A percentile compares a stretch with the other conserved stretches of the same genome.
Evolutionary conservation across 2,797 vertebrate genomes (phyloP).

Genomic region (Heliangelus exortis): DNA sequence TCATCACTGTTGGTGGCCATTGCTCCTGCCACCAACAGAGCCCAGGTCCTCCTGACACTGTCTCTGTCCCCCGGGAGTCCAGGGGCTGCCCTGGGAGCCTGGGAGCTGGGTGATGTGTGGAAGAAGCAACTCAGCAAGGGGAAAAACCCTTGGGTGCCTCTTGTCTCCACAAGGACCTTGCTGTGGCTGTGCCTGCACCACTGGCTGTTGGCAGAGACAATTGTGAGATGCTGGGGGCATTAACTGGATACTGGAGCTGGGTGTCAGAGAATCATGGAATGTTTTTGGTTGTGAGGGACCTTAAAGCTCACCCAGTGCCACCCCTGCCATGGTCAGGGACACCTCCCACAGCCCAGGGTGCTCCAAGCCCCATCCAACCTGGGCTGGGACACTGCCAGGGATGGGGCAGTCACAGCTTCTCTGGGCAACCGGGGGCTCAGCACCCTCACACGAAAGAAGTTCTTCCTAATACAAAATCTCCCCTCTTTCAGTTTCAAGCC

Average conservation of each 20-base stretch:
- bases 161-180: not conserved
- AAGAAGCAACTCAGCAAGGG: not conserved
- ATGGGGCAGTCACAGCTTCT: too few species aligned
- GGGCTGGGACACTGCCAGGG: too few species aligned
- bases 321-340: too few species aligned
- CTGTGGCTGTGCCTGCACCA: not conserved
- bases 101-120: rapidly evolving
- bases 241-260: not conserved
- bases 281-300: too few species aligned
- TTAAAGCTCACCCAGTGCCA: too few species aligned
- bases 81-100: not conserved
- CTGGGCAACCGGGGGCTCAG: too few species aligned
- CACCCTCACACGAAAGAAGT: too few species aligned
- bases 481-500: too few species aligned
- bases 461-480: too few species aligned
- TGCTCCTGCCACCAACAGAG: not conserved
- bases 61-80: not conserved
- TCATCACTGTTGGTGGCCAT: conserved; percentile 31
- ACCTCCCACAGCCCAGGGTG: too few species aligned
- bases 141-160: not conserved
- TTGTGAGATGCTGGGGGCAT: rapidly evolving
- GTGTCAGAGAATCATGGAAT: too few species aligned
- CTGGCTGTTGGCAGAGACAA: not conserved
- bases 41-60: not conserved
- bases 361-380: too few species aligned